phyloP scores from a whole-genome alignment of 37 sponge, comb jelly and placozoan genomes.

The Cladorhizidae sp. region DNA sequence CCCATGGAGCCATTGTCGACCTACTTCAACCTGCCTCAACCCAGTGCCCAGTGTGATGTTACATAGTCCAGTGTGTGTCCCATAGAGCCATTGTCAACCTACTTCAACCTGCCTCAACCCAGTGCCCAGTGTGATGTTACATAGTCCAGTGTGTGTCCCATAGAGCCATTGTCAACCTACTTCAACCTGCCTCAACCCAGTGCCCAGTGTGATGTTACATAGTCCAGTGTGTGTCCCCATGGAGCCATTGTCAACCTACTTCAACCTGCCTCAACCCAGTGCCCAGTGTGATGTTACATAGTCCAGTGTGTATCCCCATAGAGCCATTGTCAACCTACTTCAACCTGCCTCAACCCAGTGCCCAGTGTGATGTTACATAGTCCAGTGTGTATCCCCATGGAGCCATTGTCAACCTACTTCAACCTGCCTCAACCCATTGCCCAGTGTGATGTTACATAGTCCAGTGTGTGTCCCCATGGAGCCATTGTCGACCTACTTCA shows the following conservation, averaged over 20 bases:
- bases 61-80: too few relatives aligned
- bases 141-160: too few relatives aligned
- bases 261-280: not conserved
- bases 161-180: not conserved
- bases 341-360: not conserved
- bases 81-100: not conserved
- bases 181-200: not conserved
- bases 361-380: too few relatives aligned
- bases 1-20: not conserved
- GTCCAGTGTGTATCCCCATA: too few relatives aligned
- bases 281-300: too few relatives aligned
- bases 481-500: not conserved
- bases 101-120: not conserved
- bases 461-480: too few relatives aligned
- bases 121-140: too few relatives aligned
- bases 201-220: too few relatives aligned
- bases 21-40: not conserved
- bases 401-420: not conserved
- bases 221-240: too few relatives aligned
- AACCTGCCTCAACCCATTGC: not conserved
- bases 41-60: too few relatives aligned
- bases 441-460: too few relatives aligned
- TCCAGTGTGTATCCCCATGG: too few relatives aligned
- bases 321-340: not conserved
- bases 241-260: not conserved